These are phyloP conservation scores for Synergus itoensis DNA, from an alignment of 2,888 invertebrate genomes.

Conservation along the genomic window DNA sequence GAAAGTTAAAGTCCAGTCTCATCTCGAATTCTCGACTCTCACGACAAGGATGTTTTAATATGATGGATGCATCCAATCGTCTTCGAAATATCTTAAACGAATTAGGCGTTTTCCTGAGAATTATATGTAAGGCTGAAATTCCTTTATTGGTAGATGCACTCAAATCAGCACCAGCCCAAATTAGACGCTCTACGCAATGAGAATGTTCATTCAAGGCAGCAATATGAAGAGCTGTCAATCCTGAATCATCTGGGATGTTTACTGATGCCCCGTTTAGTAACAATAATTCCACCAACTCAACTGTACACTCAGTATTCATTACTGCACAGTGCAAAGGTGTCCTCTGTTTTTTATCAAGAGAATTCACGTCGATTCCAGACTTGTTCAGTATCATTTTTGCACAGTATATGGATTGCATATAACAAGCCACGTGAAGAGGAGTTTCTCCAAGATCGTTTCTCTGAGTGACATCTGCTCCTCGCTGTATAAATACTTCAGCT, in stretches of 20 bases:
- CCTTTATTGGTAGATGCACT: constrained; percentile 77
- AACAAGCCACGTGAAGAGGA: constrained; percentile 79
- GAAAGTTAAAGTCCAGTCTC: constrained; percentile 72
- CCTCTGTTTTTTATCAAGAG: constrained; percentile 63
- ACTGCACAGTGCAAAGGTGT: constrained; percentile 49
- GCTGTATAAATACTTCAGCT: constrained; percentile 73
- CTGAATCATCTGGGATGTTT: constrained; percentile 74
- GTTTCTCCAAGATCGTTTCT: constrained; percentile 77
- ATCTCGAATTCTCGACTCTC: constrained; percentile 75
- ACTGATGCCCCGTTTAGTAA: constrained; percentile 70
- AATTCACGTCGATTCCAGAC: constrained; percentile 73
- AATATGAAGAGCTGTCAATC: constrained; percentile 78
- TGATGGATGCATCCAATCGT: constrained; percentile 75
- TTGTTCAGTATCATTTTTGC: constrained; percentile 70
- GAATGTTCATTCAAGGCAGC: constrained; percentile 78
- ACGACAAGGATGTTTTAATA: constrained; percentile 69
- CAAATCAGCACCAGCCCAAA: constrained; percentile 78
- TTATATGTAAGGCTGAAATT: constrained; percentile 76
- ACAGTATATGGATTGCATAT: constrained; percentile 71
- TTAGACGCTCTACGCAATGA: constrained; percentile 76
- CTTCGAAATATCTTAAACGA: constrained; percentile 77
- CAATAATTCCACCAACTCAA: constrained; percentile 69
- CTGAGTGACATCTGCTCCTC: constrained; percentile 76
- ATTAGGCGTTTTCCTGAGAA: constrained; percentile 77
- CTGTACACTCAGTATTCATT: constrained; percentile 72